Evolutionary conservation across 2,888 invertebrate genomes (phyloP).

Genomic region (Celastrina argiolus): DNA sequence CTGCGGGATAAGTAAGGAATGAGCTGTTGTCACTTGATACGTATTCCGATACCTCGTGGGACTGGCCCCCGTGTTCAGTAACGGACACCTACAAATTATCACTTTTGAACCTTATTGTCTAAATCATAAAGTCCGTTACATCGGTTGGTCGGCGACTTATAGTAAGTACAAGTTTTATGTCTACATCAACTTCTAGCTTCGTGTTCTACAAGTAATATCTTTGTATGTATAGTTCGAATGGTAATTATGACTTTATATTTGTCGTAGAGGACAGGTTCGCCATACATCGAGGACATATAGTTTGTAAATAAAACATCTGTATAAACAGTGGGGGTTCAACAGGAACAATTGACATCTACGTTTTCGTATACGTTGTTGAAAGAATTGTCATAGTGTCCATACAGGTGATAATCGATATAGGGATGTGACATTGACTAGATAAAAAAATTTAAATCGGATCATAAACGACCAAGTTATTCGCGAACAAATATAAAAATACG

Average conservation of each 20-base stretch:
- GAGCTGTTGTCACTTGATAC: slow-evolving; percentile 63
- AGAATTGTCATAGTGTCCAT: too few relatives aligned
- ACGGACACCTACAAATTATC: slow-evolving; percentile 23
- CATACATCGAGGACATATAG: background rate
- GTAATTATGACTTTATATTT: background rate
- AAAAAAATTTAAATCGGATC: too few relatives aligned
- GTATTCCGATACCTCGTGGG: slow-evolving; percentile 37
- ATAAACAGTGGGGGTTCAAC: too few relatives aligned
- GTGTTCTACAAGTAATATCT: background rate
- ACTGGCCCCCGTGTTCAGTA: slow-evolving; percentile 27
- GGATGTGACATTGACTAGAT: too few relatives aligned
- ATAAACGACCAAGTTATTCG: too few relatives aligned
- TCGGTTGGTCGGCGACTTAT: background rate
- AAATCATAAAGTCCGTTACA: background rate
- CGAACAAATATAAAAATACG: too few relatives aligned
- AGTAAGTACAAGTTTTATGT: background rate
- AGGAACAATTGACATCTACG: too few relatives aligned
- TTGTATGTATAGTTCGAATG: background rate
- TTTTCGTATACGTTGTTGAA: too few relatives aligned
- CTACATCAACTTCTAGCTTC: background rate
- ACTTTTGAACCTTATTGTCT: background rate
- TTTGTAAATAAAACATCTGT: background rate
- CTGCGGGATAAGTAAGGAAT: slow-evolving; percentile 50
- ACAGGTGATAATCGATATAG: too few relatives aligned
- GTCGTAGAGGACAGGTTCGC: background rate